Conservation (phyloP, 2,797 vertebrate genomes). For the Otolemur crassicaudatus region DNA sequence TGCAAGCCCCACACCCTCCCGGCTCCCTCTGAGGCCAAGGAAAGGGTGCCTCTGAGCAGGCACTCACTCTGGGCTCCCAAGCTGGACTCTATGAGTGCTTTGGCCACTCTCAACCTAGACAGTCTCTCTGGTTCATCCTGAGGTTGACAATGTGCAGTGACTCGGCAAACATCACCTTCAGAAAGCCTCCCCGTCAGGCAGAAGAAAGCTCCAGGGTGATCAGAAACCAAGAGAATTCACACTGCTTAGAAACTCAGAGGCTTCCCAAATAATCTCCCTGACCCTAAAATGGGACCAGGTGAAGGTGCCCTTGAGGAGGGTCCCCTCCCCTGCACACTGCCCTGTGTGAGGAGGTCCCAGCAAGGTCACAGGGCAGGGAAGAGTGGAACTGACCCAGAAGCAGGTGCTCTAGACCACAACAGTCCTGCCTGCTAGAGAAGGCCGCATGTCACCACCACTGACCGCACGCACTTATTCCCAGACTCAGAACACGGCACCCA, state of each 20-base stretch:
- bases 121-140: accelerated
- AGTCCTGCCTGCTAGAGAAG: not conserved
- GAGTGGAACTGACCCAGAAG: not conserved
- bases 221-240: not conserved
- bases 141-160: not conserved
- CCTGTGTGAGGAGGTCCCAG: not conserved
- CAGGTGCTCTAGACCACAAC: not conserved
- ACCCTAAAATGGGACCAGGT: not conserved
- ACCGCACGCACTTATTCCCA: too few relatives aligned
- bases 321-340: not conserved
- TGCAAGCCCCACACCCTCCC: not conserved
- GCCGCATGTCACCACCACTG: too few relatives aligned
- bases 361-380: not conserved
- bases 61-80: accelerated
- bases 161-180: not conserved
- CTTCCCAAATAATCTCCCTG: not conserved
- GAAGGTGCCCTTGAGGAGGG: not conserved
- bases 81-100: accelerated
- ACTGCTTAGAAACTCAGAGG: not conserved
- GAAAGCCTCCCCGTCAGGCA: not conserved
- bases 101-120: not conserved
- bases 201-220: not conserved
- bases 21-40: not conserved
- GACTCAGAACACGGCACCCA: too few relatives aligned
- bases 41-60: accelerated